These are phyloP conservation scores for Leucopternis melanops DNA, from an alignment of 2,113 vertebrate genomes.

Conservation along the genomic window DNA sequence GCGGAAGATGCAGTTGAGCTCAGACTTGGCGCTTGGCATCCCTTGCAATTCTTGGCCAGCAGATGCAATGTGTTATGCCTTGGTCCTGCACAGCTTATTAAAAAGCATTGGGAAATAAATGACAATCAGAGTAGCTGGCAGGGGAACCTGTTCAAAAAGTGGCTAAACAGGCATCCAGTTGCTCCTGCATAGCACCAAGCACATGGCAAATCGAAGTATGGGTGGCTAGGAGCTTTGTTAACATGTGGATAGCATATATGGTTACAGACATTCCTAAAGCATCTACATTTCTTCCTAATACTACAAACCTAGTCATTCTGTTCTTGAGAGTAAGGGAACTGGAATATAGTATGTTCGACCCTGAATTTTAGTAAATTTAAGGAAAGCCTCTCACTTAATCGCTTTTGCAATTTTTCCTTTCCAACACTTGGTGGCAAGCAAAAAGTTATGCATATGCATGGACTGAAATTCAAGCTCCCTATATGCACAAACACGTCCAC, in stretches of 20 bases:
- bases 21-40: neutral
- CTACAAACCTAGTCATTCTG: too few species aligned
- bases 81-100: neutral
- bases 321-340: neutral
- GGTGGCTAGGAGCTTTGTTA: neutral
- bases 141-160: neutral
- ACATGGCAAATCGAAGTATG: neutral
- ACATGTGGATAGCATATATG: accelerated
- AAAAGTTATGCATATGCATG: neutral
- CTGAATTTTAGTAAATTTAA: neutral
- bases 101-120: neutral
- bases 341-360: neutral
- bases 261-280: neutral
- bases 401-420: neutral
- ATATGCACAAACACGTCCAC: accelerated
- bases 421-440: neutral
- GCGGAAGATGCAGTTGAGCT: neutral
- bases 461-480: neutral
- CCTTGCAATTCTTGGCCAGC: neutral
- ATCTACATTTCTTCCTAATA: neutral
- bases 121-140: neutral
- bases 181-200: neutral
- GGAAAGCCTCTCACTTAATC: neutral
- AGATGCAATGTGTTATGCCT: neutral
- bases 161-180: neutral